Conservation (phyloP, 1,140 invertebrate species). For the Steinernema feltiae region DNA sequence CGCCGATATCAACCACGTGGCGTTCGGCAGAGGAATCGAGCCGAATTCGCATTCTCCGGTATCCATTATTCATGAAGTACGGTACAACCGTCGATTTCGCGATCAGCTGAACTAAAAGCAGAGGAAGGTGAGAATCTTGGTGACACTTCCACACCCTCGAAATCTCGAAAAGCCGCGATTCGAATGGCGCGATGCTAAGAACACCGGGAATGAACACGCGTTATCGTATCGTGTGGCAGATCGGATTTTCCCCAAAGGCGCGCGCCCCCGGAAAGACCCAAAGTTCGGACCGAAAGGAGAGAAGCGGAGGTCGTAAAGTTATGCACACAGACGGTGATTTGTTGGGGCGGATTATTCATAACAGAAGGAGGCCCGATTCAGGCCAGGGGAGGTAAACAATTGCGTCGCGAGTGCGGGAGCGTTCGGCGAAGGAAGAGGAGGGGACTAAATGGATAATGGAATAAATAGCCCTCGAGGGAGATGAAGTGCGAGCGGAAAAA, state of each 20-base stretch:
- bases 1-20: not conserved
- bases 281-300: not conserved
- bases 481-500: not conserved
- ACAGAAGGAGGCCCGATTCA: not conserved
- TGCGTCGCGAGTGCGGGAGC: not conserved
- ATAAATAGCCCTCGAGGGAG: constrained; percentile 2
- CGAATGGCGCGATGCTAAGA: not conserved
- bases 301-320: constrained; percentile 5
- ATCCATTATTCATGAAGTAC: not conserved
- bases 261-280: not conserved
- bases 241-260: not conserved
- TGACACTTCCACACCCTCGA: not conserved
- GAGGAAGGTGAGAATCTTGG: too few species aligned
- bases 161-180: not conserved
- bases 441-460: not conserved
- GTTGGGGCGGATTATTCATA: not conserved
- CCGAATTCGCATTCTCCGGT: constrained; percentile 1
- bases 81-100: not conserved
- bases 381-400: not conserved
- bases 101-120: too few species aligned
- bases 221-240: too few species aligned
- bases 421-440: not conserved
- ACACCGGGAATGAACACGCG: not conserved
- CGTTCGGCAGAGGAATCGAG: constrained; percentile 7
- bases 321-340: not conserved